phyloP scores from a whole-genome alignment of 64 coral and sea anemone genomes.

The Anthopleura sola region DNA sequence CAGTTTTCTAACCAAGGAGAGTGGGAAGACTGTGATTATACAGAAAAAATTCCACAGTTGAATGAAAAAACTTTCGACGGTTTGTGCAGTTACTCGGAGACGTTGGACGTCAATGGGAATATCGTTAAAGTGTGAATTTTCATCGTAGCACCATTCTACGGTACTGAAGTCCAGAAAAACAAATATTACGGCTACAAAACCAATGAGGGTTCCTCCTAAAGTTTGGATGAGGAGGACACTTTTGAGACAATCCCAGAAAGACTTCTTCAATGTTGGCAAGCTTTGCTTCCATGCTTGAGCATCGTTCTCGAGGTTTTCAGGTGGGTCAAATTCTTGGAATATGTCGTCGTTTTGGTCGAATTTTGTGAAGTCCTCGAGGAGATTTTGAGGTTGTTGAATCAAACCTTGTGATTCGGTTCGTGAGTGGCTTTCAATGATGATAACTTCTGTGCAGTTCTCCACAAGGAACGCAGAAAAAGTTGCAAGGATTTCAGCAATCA shows the following conservation, averaged over 20 bases:
- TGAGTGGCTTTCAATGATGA: too few relatives aligned
- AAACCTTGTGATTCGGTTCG: too few relatives aligned
- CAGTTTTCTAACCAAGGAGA: constrained; percentile 52
- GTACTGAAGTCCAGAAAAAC: constrained; percentile 63
- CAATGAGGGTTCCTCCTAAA: constrained; percentile 34
- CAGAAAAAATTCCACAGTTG: constrained; percentile 68
- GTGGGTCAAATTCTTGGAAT: constrained; percentile 71
- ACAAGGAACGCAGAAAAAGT: too few relatives aligned
- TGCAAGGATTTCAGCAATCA: too few relatives aligned
- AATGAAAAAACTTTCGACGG: constrained; percentile 76
- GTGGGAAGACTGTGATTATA: constrained; percentile 59
- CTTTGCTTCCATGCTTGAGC: constrained; percentile 29
- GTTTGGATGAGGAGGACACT: constrained; percentile 56
- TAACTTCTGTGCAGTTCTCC: too few relatives aligned
- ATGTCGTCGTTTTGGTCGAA: constrained; percentile 59
- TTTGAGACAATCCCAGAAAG: constrained; percentile 44
- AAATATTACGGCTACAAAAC: constrained; percentile 34
- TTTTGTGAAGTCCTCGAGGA: constrained; percentile 41
- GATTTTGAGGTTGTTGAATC: too few relatives aligned
- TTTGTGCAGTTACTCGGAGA: constrained; percentile 40
- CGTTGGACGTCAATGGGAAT: constrained; percentile 60
- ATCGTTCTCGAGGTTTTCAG: not conserved
- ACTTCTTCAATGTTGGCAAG: not conserved
- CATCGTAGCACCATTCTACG: constrained; percentile 56
- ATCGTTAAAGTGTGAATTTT: constrained; percentile 43